Evolutionary conservation across 2,797 vertebrate species (phyloP), one percentile per base, ranked within the genome.

Genomic region (Takifugu ocellatus): DNA sequence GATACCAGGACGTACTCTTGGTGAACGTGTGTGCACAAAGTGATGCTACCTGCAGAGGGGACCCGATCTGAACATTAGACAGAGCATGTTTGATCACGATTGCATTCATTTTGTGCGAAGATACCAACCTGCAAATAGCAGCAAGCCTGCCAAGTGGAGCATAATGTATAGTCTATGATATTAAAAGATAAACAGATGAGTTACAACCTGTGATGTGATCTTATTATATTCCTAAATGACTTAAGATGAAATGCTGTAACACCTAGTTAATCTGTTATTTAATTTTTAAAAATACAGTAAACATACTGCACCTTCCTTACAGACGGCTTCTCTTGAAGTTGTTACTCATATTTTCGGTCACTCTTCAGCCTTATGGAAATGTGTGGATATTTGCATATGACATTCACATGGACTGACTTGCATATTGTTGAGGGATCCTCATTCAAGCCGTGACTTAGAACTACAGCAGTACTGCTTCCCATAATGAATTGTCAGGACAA

Each of bases 121-220:
- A 21, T 5, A 39, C 63, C 54, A 26, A 75, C 76, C 62, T 61
- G 61, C 66, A 12, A 47, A 16, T 0, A 76, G 16, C 47, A 74
- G 55, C 25, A 65, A 25, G n/a, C 48, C 46, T 45, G 51, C 5
- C 17, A 61, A 31, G 45, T 6, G 33, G 16, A 49, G 25, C 63
- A 46, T n/a, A 7, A 63, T 77, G 1, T 36, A 39, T 14, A 39
- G 36, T 39, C 59, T 75, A 9, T 4, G 12, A 42, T 16, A 36
- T 14, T 16, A 51, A 51, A 9, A 2, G 8, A 59, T 9, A 42
- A 39, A 39, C 36, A 39, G 3, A 14, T 14, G 10, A 39, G 36
- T 39, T 14, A 33, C 33, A 33, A 33, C 33, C 9, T 33, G 6
- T 33, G 33, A 33, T 12, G 36, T 14, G 36, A 39, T 33, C 33